phyloP scores from a whole-genome alignment of 2,113 vertebrate species.

The Candoia aspera region DNA sequence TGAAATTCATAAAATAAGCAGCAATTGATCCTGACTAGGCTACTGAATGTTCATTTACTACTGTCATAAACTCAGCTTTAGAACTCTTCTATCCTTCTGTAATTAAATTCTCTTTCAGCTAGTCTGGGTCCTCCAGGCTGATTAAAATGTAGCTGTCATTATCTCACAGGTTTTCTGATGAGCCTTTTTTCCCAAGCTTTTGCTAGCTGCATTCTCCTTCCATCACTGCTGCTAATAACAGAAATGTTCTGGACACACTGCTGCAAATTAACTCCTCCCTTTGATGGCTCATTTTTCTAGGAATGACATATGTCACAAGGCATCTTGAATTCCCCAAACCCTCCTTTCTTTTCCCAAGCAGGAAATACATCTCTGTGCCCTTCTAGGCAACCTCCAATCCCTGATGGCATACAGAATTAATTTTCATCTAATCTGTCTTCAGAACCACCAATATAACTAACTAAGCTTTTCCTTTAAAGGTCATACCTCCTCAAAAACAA shows the following conservation, averaged over 20 bases:
- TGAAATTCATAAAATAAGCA: not conserved
- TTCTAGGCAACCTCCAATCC: constrained; percentile 66
- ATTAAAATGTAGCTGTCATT: constrained; percentile 18
- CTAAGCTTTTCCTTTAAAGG: constrained; percentile 52
- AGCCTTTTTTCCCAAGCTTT: constrained; percentile 61
- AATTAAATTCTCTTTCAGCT: not conserved
- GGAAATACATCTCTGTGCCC: constrained; percentile 63
- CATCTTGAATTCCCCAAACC: constrained; percentile 67
- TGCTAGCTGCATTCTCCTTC: constrained; percentile 56
- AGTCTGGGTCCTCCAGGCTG: not conserved
- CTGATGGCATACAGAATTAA: constrained; percentile 68
- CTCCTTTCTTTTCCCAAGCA: constrained; percentile 68
- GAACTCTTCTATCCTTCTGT: not conserved
- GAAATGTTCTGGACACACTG: constrained; percentile 64
- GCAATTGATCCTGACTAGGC: not conserved
- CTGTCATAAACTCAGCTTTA: not conserved
- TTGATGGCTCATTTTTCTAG: constrained; percentile 73
- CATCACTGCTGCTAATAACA: constrained; percentile 65
- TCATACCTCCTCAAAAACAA: constrained; percentile 50
- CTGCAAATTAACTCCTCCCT: constrained; percentile 69
- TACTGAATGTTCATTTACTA: not conserved
- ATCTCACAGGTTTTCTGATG: constrained; percentile 52
- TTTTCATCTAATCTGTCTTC: constrained; percentile 64
- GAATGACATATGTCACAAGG: constrained; percentile 75
- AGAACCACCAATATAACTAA: constrained; percentile 41